Base-by-base conservation (phyloP, 2,888 invertebrate genomes). In the Drosophila monieri region DNA sequence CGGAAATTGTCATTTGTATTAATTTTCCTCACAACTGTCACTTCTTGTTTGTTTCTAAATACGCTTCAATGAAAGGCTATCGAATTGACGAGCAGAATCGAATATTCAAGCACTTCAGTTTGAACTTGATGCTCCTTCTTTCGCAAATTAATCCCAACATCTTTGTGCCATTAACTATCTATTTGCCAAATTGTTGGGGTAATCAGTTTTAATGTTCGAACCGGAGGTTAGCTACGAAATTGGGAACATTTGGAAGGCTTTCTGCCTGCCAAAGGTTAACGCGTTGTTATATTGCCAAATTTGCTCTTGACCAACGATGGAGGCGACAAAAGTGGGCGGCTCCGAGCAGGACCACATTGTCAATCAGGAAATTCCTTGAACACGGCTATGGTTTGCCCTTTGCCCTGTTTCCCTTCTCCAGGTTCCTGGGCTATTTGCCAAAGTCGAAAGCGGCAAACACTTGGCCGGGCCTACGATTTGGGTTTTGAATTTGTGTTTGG, bases 151-250 rank as follows among this genome's bases (percentile, higher is more conserved):
- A 18, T 6, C 8, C 25, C n/a, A 10, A 39, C 27, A n/a, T 18
- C 27, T 25, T 14, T 14, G 21, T 5, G 15, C 18, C 73, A 10
- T n/a, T 6, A 15, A 25, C 6, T 58, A 74, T 78, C 77, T 79
- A 76, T 85, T 74, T 15, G 54, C 71, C 56, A 61, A 15, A 70
- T 72, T 78, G 69, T 59, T 51, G 25, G 18, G 66, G 81, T 75
- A 78, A 89, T 88, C 84, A 88, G 89, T 87, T 88, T 84, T 88
- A 88, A 88, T 88, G 85, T 73, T 54, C 32, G 56, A 23, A 70
- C 58, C 73, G 53, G 77, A 66, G 23, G 70, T 60, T 51, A 46
- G 55, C 12, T 18, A 23, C 21, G 37, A 43, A 62, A 18, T 30
- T 52, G 43, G 43, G 18, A 75, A 66, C 85, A 69, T 77, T 84